Conservation (phyloP, 2,113 vertebrate genomes). For the Pantherophis guttatus region DNA sequence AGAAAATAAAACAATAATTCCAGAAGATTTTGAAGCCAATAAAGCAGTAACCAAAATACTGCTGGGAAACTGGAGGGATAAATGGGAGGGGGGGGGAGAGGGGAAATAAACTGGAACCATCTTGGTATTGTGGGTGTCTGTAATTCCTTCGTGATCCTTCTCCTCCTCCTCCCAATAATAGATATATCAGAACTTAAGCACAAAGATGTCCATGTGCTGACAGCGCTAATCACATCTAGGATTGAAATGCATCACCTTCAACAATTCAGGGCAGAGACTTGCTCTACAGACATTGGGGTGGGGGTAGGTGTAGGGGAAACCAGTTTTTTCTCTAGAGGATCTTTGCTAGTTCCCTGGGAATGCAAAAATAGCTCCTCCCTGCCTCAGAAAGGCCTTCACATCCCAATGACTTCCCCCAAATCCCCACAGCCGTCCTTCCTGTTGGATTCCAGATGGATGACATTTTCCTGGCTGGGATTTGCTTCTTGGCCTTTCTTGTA, state of each 20-base stretch:
- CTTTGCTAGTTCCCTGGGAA: not conserved
- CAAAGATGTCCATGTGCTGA: not conserved
- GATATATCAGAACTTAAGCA: not conserved
- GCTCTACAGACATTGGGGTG: not conserved
- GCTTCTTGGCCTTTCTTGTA: not conserved
- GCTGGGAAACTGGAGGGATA: not conserved
- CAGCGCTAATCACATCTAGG: not conserved
- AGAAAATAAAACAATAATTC: not conserved
- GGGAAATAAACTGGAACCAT: not conserved
- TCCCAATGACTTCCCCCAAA: not conserved
- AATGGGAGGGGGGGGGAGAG: not conserved
- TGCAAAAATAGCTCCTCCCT: not conserved
- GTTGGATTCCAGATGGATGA: slow-evolving; percentile 16
- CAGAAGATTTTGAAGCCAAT: not conserved
- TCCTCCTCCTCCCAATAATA: not conserved
- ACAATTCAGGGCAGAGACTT: not conserved
- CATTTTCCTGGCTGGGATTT: slow-evolving; percentile 21
- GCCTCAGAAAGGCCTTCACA: not conserved
- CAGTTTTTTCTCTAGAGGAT: not conserved
- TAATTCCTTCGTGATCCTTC: not conserved
- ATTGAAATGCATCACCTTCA: not conserved
- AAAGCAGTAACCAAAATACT: too few species aligned
- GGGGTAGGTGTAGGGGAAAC: not conserved
- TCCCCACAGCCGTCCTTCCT: slow-evolving; percentile 5
- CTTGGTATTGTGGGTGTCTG: not conserved